Percentiles rank a stretch among this genome's conserved stretches.
Evolutionary conservation across 2,888 invertebrate genomes (phyloP).

Genomic region (Sipha maydis): DNA sequence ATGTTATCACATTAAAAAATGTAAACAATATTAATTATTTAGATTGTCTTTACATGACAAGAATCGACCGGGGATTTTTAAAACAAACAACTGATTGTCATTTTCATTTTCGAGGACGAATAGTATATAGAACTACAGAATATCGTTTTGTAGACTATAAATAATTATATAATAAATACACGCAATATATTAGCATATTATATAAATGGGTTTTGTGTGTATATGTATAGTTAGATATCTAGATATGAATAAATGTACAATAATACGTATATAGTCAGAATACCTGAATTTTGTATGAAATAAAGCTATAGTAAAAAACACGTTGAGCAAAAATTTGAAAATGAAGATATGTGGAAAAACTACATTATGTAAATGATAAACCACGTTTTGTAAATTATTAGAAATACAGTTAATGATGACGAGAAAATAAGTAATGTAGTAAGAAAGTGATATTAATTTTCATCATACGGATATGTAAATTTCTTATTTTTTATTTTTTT

Average conservation of each 20-base stretch:
- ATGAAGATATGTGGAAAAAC: constrained; percentile 22
- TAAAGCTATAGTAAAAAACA: constrained; percentile 19
- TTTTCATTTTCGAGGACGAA: constrained; percentile 10
- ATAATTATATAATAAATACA: constrained; percentile 9
- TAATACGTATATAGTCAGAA: neutral
- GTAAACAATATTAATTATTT: constrained; percentile 21
- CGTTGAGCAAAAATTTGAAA: constrained; percentile 48
- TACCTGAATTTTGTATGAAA: neutral
- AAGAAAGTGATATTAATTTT: neutral
- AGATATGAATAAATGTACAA: neutral
- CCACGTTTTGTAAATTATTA: neutral
- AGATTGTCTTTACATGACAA: constrained; percentile 36
- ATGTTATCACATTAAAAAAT: constrained; percentile 27
- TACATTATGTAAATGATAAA: neutral
- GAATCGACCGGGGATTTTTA: neutral
- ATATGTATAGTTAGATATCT: neutral
- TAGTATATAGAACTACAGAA: neutral
- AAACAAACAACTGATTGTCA: constrained; percentile 47
- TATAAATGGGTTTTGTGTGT: neutral
- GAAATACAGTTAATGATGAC: neutral
- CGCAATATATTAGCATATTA: neutral
- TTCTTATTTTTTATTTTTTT: neutral
- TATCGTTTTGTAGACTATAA: constrained; percentile 9
- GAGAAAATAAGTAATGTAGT: neutral
- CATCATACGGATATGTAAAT: constrained; percentile 10